phyloP scores from a whole-genome alignment of 2,113 vertebrate genomes.

The Empidonax alnorum region DNA sequence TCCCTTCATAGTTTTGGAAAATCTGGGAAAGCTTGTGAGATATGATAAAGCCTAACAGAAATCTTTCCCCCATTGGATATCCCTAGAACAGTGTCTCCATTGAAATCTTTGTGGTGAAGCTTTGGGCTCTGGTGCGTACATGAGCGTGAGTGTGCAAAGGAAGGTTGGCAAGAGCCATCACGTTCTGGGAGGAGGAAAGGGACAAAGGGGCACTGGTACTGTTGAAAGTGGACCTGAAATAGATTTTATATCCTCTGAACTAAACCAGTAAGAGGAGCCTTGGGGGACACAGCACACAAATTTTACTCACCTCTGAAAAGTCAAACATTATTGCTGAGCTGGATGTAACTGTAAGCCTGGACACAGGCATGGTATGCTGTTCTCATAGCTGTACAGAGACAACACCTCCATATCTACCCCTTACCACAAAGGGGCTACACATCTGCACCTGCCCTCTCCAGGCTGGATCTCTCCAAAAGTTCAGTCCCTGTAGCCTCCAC shows the following conservation, averaged over 20 bases:
- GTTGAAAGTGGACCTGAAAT: not conserved
- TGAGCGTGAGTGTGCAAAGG: not conserved
- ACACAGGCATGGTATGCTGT: not conserved
- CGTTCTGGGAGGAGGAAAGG: not conserved
- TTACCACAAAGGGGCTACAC: not conserved
- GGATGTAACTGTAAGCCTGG: not conserved
- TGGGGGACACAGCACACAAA: not conserved
- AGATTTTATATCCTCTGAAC: not conserved
- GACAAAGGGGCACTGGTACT: not conserved
- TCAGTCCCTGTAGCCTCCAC: not conserved
- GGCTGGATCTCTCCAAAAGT: not conserved
- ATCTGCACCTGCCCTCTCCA: not conserved
- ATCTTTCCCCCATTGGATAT: not conserved
- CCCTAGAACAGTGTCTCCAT: not conserved
- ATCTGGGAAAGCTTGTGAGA: not conserved
- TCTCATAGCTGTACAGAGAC: not conserved
- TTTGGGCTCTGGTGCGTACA: not conserved
- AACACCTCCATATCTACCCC: not conserved
- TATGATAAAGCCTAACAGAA: constrained; percentile 20
- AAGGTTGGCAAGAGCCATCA: not conserved
- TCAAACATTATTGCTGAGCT: not conserved
- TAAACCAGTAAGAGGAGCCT: not conserved
- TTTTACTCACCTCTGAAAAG: not conserved
- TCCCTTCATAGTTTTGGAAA: constrained; percentile 19
- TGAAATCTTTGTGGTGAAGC: not conserved